These are phyloP conservation scores for Rhinichthys klamathensis DNA, from an alignment of 2,113 vertebrate genomes.

Conservation along the genomic window DNA sequence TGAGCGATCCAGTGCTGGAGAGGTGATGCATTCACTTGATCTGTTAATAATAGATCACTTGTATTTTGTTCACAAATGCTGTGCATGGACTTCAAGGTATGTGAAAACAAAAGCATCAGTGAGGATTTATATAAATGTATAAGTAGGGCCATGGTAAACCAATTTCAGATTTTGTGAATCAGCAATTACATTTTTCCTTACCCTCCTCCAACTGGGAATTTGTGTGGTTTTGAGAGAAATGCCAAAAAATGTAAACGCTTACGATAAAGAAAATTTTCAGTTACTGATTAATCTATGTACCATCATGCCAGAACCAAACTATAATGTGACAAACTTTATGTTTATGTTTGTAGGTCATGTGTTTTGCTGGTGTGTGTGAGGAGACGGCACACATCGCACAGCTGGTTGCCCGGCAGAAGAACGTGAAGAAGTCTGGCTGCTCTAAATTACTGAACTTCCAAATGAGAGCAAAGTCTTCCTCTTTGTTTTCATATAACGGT, in stretches of 20 bases:
- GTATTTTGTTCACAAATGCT: neutral
- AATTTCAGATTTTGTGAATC: neutral
- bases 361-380: conserved; percentile 81
- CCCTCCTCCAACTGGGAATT: neutral
- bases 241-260: neutral
- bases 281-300: neutral
- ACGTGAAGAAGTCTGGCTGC: conserved; percentile 78
- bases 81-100: no score
- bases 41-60: neutral
- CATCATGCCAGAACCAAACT: neutral
- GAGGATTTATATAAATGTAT: no score
- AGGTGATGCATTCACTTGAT: conserved; percentile 73
- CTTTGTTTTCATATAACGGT: conserved; percentile 81
- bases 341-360: conserved; percentile 73
- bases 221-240: neutral
- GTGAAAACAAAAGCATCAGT: no score
- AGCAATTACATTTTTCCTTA: no score
- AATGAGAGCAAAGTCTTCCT: conserved; percentile 84
- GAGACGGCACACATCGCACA: conserved; percentile 87
- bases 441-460: conserved; percentile 84
- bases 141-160: neutral
- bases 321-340: conserved; percentile 7
- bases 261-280: no score
- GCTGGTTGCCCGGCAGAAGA: conserved; percentile 86
- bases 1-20: conserved; percentile 73